Evolutionary conservation across 2,888 invertebrate genomes (phyloP).

Genomic region (Heteromyza rotundicornis): DNA sequence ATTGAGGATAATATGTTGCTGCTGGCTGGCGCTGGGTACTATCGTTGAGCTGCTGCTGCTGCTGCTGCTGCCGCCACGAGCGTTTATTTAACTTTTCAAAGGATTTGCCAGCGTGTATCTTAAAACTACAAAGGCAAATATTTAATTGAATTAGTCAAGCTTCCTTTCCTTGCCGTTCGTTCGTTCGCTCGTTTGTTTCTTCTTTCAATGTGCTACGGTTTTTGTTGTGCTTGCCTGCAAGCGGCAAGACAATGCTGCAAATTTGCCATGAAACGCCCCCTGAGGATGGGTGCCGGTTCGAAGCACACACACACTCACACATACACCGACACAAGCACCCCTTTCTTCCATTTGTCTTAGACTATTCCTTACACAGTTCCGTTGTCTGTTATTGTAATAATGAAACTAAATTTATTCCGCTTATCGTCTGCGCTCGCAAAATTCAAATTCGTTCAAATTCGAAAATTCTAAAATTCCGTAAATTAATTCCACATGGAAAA

Average conservation of each 20-base stretch:
- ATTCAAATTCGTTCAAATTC: background rate
- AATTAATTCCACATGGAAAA: background rate
- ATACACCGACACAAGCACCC: no score
- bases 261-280: background rate
- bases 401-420: no score
- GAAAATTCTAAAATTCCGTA: background rate
- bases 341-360: no score
- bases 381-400: no score
- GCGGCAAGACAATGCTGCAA: background rate
- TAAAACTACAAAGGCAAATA: conserved; percentile 51
- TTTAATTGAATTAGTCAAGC: conserved; percentile 53
- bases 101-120: conserved; percentile 20
- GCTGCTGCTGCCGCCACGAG: conserved; percentile 20
- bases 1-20: no score
- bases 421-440: background rate
- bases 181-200: no score
- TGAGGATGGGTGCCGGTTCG: background rate
- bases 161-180: conserved; percentile 32
- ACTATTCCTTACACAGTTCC: no score
- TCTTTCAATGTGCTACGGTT: no score
- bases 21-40: conserved; percentile 10
- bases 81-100: conserved; percentile 27
- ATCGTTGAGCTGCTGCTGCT: conserved; percentile 15
- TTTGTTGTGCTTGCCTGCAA: background rate
- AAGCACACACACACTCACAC: no score